Evolutionary conservation across 1,140 invertebrate species (phyloP), one percentile per base, ranked within the genome.

Genomic region (honey bee (Apis mellifera)): DNA sequence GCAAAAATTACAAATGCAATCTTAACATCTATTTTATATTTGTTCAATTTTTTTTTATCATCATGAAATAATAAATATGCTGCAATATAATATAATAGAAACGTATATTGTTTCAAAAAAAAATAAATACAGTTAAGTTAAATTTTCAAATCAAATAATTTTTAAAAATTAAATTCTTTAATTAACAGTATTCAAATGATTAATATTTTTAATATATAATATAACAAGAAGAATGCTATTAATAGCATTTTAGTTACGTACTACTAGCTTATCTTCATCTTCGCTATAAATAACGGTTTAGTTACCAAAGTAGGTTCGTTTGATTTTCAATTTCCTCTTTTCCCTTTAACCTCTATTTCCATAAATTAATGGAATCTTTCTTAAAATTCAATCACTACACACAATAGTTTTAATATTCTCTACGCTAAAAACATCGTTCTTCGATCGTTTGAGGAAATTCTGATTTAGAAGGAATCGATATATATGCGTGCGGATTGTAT

Each of bases 401-500:
- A 13, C 5, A 8, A 8, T 4, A 50, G 0, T 68, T 69, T 4
- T 69, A 69, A 21, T 13, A 12, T 23, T 17, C 21, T 23, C 21
- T 1, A 42, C 42, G 9, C 50, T 60, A 42, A 76, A 76, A 76
- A 26, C 74, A 26, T 65, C 19, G 50, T 65, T 19, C 60, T 12
- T 19, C 7, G 32, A 42, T n/a, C 12, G 15, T 15, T 23, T 42
- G 12, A 13, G 21, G 50, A 15, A 32, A 48, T 4, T 12, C 19
- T 76, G 50, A 2, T 66, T 9, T 52, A 55, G 21, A 42, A n/a
- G 2, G 48, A 54, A 50, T 62, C 62, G 19, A 42, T 55, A 23
- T 55, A 23, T 74, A 52, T 59, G 81, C 72, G 26, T 71, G 66
- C 66, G 75, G 78, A 82, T 88, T 87, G 86, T 88, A 80, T 88